These are phyloP conservation scores for Linepithema humile DNA, from an alignment of 1,140 invertebrate species.

Conservation along the genomic window DNA sequence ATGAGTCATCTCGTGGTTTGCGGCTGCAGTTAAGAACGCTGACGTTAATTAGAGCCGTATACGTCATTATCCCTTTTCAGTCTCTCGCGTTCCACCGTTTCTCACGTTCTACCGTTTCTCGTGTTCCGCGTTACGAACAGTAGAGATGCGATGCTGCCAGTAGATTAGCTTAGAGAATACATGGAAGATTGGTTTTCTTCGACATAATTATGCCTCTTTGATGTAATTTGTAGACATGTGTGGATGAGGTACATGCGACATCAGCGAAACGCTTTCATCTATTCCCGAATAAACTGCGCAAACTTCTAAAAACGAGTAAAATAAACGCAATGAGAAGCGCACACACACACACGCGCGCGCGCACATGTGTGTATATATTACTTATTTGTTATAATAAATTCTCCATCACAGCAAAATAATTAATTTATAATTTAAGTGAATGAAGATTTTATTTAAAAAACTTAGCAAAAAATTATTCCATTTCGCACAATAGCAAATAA, in stretches of 20 bases:
- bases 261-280: background rate
- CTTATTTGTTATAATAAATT: background rate
- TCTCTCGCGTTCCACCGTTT: constrained; percentile 13
- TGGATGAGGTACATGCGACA: background rate
- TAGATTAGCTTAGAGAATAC: background rate
- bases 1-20: constrained; percentile 31
- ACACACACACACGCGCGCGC: too few species aligned
- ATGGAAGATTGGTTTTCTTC: constrained; percentile 18
- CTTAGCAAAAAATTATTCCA: background rate
- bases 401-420: background rate
- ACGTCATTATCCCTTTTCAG: constrained; percentile 50
- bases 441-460: background rate
- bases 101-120: too few species aligned
- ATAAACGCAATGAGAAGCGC: background rate
- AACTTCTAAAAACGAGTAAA: background rate
- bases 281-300: background rate
- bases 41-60: constrained; percentile 45
- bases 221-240: constrained; percentile 44
- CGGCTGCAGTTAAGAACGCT: constrained; percentile 20
- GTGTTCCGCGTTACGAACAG: constrained; percentile 21
- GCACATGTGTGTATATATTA: background rate
- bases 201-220: constrained; percentile 46
- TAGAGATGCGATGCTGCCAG: background rate
- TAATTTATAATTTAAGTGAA: background rate
- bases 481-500: background rate